phyloP scores from a whole-genome alignment of 2,113 vertebrate species.

The Chascanopsetta lugubris region DNA sequence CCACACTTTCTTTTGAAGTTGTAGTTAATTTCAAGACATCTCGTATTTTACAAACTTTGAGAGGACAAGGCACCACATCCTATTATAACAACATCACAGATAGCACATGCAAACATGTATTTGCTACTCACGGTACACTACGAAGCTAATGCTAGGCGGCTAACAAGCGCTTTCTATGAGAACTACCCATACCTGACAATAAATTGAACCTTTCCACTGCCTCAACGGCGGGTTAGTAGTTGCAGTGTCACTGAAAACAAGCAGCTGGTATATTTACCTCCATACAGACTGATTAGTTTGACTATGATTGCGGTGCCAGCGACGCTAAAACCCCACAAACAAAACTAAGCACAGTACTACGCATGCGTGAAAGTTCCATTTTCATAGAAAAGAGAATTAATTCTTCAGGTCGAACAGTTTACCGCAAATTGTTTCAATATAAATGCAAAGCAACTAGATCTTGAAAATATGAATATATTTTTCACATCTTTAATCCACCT shows the following conservation, averaged over 20 bases:
- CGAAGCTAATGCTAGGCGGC: constrained; percentile 40
- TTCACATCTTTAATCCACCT: too few relatives aligned
- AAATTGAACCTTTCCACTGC: constrained; percentile 22
- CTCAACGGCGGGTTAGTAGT: constrained; percentile 20
- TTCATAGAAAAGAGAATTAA: background rate
- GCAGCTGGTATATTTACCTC: constrained; percentile 63
- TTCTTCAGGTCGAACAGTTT: background rate
- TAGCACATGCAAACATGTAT: too few relatives aligned
- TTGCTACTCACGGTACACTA: constrained; percentile 17
- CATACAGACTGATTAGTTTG: constrained; percentile 50
- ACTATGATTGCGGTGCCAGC: background rate
- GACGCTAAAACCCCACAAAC: background rate
- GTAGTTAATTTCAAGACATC: too few relatives aligned
- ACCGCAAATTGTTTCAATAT: fast-evolving
- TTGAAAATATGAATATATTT: fast-evolving
- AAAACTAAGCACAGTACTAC: constrained; percentile 43
- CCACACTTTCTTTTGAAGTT: too few relatives aligned
- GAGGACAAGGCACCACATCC: too few relatives aligned
- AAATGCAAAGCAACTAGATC: background rate
- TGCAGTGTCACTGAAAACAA: constrained; percentile 19
- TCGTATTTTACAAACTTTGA: too few relatives aligned
- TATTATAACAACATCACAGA: too few relatives aligned
- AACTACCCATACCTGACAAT: constrained; percentile 47
- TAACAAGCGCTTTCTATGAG: constrained; percentile 23
- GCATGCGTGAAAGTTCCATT: constrained; percentile 52